These are phyloP conservation scores for Betta splendens DNA, from an alignment of 2,797 vertebrate genomes.

Conservation along the genomic window DNA sequence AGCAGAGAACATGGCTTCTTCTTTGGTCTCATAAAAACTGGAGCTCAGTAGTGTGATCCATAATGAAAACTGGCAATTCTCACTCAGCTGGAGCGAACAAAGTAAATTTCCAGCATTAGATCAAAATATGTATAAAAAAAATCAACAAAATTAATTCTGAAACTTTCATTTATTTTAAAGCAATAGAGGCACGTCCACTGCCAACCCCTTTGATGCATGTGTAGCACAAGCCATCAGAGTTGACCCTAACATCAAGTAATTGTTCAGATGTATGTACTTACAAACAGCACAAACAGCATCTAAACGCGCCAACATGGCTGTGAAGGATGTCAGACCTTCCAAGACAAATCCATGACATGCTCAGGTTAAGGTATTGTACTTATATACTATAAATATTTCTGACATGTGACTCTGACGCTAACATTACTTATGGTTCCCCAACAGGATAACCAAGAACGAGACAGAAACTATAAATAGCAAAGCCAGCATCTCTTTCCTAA, in stretches of 20 bases:
- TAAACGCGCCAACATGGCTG: too few species aligned
- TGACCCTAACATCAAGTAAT: background rate
- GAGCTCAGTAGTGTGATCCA: conserved; percentile 24
- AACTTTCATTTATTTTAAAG: too few species aligned
- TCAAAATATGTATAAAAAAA: too few species aligned
- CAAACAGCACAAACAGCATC: background rate
- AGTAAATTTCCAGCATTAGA: background rate
- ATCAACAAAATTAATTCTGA: too few species aligned
- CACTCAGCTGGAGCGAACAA: conserved; percentile 9
- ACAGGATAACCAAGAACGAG: background rate
- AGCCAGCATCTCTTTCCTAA: too few species aligned
- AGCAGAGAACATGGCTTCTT: conserved; percentile 36
- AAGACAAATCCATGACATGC: too few species aligned
- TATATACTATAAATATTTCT: too few species aligned
- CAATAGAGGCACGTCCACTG: too few species aligned
- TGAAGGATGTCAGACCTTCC: too few species aligned
- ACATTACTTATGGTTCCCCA: background rate
- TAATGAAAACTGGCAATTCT: conserved; percentile 29
- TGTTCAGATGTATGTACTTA: background rate
- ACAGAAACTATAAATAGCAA: background rate
- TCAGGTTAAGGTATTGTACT: too few species aligned
- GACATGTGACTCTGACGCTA: background rate
- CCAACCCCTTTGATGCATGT: too few species aligned
- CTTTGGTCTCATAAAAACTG: conserved; percentile 33
- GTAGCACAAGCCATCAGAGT: background rate